These are phyloP conservation scores for Chionoecetes opilio DNA, from an alignment of 1,140 invertebrate genomes.

Conservation along the genomic window DNA sequence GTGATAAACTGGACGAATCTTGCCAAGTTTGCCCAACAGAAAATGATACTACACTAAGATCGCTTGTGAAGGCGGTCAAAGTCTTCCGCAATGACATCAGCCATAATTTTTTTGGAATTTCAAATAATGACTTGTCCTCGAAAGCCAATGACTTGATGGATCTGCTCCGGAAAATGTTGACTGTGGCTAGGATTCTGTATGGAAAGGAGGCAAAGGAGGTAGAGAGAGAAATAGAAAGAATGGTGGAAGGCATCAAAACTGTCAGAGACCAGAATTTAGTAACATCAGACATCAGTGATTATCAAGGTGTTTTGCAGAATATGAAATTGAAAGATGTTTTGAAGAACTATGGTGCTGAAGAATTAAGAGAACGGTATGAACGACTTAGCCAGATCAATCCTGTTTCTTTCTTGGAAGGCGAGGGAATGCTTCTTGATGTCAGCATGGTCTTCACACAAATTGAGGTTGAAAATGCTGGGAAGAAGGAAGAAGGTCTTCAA, in stretches of 20 bases:
- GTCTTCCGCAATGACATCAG: conserved; percentile 1
- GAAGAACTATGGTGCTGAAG: background rate
- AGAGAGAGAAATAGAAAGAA: background rate
- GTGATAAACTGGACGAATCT: background rate
- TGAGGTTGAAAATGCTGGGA: conserved; percentile 47
- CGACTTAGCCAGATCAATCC: conserved; percentile 36
- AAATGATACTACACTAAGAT: conserved; percentile 21
- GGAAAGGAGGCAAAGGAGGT: background rate
- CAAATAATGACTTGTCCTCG: background rate
- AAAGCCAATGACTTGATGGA: background rate
- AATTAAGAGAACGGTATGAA: conserved; percentile 37
- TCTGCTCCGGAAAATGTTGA: background rate
- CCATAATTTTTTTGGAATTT: conserved; percentile 12
- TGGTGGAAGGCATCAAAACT: background rate
- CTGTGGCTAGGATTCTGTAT: conserved; percentile 35
- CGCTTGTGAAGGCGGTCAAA: conserved; percentile 33
- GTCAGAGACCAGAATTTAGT: conserved; percentile 24
- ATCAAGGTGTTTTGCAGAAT: background rate
- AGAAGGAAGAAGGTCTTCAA: background rate
- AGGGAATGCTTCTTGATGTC: background rate
- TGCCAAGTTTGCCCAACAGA: background rate
- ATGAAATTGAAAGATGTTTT: conserved; percentile 12
- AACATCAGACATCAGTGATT: conserved; percentile 24
- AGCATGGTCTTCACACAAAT: conserved; percentile 51
- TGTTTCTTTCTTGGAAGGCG: conserved; percentile 37